Conservation (phyloP, 2,888 invertebrate genomes). For the Theristus sp. region DNA sequence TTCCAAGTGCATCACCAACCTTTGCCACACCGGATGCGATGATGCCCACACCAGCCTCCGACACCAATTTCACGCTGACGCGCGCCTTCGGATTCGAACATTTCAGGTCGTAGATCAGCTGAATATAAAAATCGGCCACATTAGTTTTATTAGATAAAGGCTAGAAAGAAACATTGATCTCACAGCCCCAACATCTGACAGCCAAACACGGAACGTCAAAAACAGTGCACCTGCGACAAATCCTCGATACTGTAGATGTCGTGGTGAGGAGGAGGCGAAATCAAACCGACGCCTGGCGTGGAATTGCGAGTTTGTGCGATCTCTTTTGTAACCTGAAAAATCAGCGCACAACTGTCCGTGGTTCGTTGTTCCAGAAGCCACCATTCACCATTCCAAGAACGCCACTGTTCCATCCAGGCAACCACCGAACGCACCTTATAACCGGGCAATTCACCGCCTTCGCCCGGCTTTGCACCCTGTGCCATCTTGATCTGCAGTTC, state of each 20-base stretch:
- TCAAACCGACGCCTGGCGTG: constrained; percentile 84
- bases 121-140: constrained; percentile 10
- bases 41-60: constrained; percentile 94
- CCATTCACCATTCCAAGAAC: no score
- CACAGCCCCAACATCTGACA: background rate
- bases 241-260: constrained; percentile 99
- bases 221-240: constrained; percentile 73
- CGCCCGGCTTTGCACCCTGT: constrained; percentile 90
- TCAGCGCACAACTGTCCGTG: no score
- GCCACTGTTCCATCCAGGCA: no score
- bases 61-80: constrained; percentile 90
- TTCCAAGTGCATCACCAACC: constrained; percentile 35
- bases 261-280: constrained; percentile 97
- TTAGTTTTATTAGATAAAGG: background rate
- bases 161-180: background rate
- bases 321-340: constrained; percentile 57
- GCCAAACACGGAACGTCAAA: no score
- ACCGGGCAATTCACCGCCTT: constrained; percentile 88
- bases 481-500: constrained; percentile 99
- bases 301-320: constrained; percentile 88
- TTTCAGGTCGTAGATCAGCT: constrained; percentile 86
- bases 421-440: constrained; percentile 45
- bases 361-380: no score
- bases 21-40: constrained; percentile 97
- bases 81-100: constrained; percentile 84